Conservation (phyloP, 2,113 vertebrate species). For the Nerophis ophidion region DNA sequence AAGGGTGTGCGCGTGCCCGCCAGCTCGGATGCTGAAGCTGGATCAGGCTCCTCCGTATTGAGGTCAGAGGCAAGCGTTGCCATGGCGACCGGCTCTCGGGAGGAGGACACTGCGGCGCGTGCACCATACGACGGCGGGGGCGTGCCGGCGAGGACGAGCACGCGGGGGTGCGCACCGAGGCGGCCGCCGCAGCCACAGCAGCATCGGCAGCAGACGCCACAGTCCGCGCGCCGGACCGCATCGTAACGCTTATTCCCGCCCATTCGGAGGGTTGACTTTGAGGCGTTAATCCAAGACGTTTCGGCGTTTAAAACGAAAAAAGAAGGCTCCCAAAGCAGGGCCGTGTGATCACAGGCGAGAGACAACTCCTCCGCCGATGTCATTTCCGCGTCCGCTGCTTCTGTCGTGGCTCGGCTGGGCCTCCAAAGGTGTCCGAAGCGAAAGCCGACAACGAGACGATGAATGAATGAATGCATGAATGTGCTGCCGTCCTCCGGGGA, state of each 20-base stretch:
- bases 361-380: conserved; percentile 15
- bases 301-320: not conserved
- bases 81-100: conserved; percentile 60
- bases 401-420: conserved; percentile 10
- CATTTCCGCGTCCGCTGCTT: conserved; percentile 21
- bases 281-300: conserved; percentile 37
- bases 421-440: conserved; percentile 4
- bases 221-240: conserved; percentile 17
- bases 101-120: conserved; percentile 60
- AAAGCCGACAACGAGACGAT: conserved; percentile 16
- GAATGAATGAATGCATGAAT: conserved; percentile 19
- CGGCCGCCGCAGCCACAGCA: conserved; percentile 35
- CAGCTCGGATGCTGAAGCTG: not conserved
- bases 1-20: not conserved
- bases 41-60: conserved; percentile 42
- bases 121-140: conserved; percentile 24
- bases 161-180: conserved; percentile 17
- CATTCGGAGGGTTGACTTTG: not conserved
- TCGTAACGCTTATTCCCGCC: not conserved
- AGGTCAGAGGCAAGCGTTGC: conserved; percentile 67
- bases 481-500: conserved; percentile 6
- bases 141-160: conserved; percentile 18
- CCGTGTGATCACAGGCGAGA: conserved; percentile 34
- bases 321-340: not conserved
- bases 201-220: conserved; percentile 15